Conservation (phyloP, 2,113 vertebrate genomes). For the Mystacornis crossleyi region DNA sequence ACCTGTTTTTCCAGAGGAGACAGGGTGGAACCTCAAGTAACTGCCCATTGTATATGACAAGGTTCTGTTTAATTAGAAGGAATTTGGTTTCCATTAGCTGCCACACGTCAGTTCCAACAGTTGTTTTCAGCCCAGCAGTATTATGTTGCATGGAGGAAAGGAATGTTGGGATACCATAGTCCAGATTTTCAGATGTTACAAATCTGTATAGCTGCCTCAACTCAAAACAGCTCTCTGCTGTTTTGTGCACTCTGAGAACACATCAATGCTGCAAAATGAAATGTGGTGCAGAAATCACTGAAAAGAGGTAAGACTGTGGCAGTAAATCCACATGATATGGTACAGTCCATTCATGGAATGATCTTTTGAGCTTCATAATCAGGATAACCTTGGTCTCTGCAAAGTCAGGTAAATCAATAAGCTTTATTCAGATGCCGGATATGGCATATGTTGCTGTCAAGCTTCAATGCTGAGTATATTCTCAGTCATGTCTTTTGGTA, state of each 20-base stretch:
- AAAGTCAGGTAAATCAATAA: background rate
- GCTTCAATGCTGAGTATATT: background rate
- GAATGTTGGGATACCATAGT: background rate
- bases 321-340: background rate
- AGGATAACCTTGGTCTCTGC: background rate
- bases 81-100: background rate
- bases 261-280: background rate
- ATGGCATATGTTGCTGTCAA: background rate
- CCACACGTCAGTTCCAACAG: background rate
- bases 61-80: background rate
- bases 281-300: background rate
- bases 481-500: background rate
- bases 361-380: background rate
- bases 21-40: background rate
- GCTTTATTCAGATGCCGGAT: background rate
- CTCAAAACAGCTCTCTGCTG: conserved; percentile 1
- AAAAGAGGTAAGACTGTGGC: background rate
- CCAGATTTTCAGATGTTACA: conserved; percentile 23
- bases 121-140: conserved; percentile 19
- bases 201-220: background rate
- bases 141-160: background rate
- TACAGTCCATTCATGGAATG: background rate
- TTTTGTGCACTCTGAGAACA: background rate
- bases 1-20: background rate
- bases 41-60: background rate